Base-by-base conservation (phyloP, 2,888 invertebrate genomes). In the Petrolisthes cinctipes region DNA sequence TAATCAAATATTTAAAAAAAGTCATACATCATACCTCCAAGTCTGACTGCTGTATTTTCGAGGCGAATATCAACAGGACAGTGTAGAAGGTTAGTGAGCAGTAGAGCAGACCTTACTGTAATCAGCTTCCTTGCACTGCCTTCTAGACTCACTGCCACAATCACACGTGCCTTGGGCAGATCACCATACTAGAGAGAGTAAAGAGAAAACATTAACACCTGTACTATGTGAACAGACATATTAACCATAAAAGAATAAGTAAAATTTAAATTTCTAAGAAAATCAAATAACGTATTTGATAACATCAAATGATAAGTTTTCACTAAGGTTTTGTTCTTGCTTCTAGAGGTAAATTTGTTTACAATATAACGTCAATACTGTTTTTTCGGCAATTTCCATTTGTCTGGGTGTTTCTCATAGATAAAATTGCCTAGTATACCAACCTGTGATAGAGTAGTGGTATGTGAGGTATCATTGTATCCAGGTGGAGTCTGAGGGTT, bases 71-170 rank as follows among this genome's bases (percentile, higher is more conserved):
- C 95, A 14, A 98, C 94, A 0, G 95, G 92, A 91, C 96, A 95
- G 83, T 95, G 95, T 91, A 98, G 93, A 91, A 94, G 94, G 93
- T 99, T 99, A 85, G 95, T 93, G 3, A 98, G 94, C 91, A 95
- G 95, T 90, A 99, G 94, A 56, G 98, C 97, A 9, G 99, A 99
- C 89, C 98, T 95, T 20, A 99, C 96, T 9, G 97, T 97, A 84
- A 98, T 96, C 91, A 99, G 94, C 93, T 99, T 99, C 91, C 97
- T 95, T 0, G 99, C 99, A 2, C 97, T 97, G 0, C 98, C 98
- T 93, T 98, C 97, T 91, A 98, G 94, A 0, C 96, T 95, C 23
- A 99, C 97, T 91, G 97, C 97, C 92, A 99, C 96, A 79, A 99
- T 97, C 54, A 99, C 94, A 84, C 98, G 95, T 0, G 97, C 96